phyloP scores from a whole-genome alignment of 2,888 invertebrate genomes.

The Dione vanillae region DNA sequence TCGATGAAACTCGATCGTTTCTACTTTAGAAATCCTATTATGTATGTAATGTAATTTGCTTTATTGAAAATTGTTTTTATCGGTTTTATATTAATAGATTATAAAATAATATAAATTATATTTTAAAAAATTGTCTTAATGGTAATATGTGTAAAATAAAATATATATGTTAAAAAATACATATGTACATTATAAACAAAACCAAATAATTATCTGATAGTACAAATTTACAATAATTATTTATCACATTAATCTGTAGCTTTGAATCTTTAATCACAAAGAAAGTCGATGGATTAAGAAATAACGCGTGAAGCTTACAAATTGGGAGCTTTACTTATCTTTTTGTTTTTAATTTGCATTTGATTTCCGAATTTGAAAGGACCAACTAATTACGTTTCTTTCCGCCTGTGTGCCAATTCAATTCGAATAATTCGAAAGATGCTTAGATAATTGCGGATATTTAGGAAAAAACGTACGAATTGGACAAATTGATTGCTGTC shows the following conservation, averaged over 20 bases:
- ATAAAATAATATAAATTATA: background rate
- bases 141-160: no score
- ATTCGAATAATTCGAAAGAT: conserved; percentile 29
- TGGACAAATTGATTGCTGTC: conserved; percentile 45
- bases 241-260: background rate
- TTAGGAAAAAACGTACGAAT: conserved; percentile 37
- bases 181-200: no score
- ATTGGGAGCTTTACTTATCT: conserved; percentile 18
- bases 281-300: background rate
- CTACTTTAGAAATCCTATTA: background rate
- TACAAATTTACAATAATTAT: no score
- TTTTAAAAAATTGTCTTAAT: no score
- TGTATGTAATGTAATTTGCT: no score
- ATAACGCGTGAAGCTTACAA: conserved; percentile 14
- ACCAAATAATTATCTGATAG: no score
- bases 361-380: conserved; percentile 10
- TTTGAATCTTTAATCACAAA: conserved; percentile 7
- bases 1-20: background rate
- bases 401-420: conserved; percentile 21
- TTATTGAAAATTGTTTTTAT: no score
- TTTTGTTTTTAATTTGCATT: conserved; percentile 25
- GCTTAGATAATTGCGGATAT: conserved; percentile 35
- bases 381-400: conserved; percentile 15
- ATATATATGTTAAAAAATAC: no score
- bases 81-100: background rate